These are phyloP conservation scores for Stenoptilia bipunctidactyla DNA, from an alignment of 2,888 invertebrate species.

Conservation along the genomic window DNA sequence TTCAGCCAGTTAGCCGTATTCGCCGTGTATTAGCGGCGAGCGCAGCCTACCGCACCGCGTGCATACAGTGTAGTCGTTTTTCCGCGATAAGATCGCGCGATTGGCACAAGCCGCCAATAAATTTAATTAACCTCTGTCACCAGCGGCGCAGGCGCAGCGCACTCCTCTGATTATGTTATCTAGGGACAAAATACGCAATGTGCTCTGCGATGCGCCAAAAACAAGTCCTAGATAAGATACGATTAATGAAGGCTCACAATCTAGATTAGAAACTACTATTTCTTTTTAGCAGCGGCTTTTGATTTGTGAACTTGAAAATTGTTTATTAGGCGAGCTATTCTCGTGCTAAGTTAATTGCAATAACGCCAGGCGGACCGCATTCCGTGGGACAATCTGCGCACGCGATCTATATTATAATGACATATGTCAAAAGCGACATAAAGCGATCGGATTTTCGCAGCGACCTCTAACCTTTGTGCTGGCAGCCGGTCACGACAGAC, in stretches of 20 bases:
- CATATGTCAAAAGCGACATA: slow-evolving; percentile 32
- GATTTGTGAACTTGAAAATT: too few relatives aligned
- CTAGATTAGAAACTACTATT: neutral
- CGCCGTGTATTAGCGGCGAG: neutral
- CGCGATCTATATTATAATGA: slow-evolving; percentile 20
- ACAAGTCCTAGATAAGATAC: neutral
- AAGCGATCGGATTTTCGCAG: slow-evolving; percentile 33
- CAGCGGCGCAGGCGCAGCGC: slow-evolving; percentile 3
- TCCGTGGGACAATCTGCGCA: slow-evolving; percentile 10
- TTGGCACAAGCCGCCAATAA: slow-evolving; percentile 9
- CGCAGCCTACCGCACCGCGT: slow-evolving; percentile 3
- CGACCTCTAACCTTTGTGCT: slow-evolving; percentile 49
- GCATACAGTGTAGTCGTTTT: neutral
- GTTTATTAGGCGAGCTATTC: too few relatives aligned
- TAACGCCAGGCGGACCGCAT: too few relatives aligned
- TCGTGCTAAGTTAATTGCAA: too few relatives aligned
- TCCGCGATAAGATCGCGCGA: neutral
- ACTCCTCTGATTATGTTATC: slow-evolving; percentile 14
- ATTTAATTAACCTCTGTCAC: slow-evolving; percentile 15
- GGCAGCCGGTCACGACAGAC: slow-evolving; percentile 47
- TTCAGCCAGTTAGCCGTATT: too few relatives aligned
- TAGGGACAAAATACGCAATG: slow-evolving; percentile 2
- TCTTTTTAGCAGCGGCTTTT: too few relatives aligned
- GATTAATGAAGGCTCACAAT: slow-evolving; percentile 6
- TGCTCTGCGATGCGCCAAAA: neutral